Evolutionary conservation across 2,888 invertebrate genomes (phyloP), one percentile per base, ranked within the genome.

Genomic region (Crematogaster levior): DNA sequence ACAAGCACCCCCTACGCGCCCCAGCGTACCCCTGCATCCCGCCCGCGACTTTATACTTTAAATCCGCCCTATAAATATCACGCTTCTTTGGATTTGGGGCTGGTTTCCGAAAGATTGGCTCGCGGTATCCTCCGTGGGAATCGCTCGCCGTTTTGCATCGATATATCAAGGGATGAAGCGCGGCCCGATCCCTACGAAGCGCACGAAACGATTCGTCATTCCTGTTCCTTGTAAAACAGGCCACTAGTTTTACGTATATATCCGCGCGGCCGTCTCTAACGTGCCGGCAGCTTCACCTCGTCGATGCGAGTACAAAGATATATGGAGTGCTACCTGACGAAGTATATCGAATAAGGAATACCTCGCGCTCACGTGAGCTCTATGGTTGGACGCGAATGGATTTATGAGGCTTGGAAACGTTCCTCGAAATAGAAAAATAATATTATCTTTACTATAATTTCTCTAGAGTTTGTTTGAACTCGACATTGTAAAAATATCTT

Each of bases 71-170:
- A 94, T 94, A 94, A 94, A 94, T 94, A 94, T 94, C 92, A 92
- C 92, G 94, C 93, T 94, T 91, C 93, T 94, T 94, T 92, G 94
- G 94, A 94, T 94, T 92, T 92, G 92, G 93, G 93, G 92, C 92
- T 93, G 94, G 93, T 94, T 94, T 94, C 94, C 94, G 93, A 94
- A 94, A 94, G 94, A 94, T 94, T 94, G 94, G 94, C 94, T 94
- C 94, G 92, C 93, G 93, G 93, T 94, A 94, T 94, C 93, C 94
- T 92, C 90, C 93, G 94, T 93, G 90, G 92, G 91, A 91, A 92
- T 92, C 91, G 91, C 91, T 91, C 90, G 86, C 88, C 89, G 90
- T 86, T 90, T 90, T 84, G 89, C 90, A 86, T 89, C 85, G 92
- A 93, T 93, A 93, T 93, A 93, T 93, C 92, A 93, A 92, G 92